Conservation (phyloP, 2,113 vertebrate genomes). For the Sialia sialis region DNA sequence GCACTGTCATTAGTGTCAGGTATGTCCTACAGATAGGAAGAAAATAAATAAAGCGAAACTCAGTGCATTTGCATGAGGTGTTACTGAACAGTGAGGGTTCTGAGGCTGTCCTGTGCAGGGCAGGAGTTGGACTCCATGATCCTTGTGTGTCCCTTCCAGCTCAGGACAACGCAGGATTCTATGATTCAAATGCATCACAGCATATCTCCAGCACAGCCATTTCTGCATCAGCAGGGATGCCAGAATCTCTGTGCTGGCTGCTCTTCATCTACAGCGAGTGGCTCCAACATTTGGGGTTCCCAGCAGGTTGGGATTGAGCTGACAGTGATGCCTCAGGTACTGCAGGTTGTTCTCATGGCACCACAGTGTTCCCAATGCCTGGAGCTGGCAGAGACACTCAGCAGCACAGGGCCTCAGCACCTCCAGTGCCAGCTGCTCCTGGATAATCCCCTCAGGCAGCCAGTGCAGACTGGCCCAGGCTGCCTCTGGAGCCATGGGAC, state of each 20-base stretch:
- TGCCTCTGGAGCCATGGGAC: neutral
- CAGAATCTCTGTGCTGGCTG: neutral
- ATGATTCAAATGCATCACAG: neutral
- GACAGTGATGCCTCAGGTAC: neutral
- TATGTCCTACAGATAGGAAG: neutral
- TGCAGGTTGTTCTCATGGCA: neutral
- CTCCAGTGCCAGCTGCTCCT: neutral
- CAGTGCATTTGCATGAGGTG: neutral
- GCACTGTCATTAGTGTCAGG: neutral
- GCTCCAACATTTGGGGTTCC: neutral
- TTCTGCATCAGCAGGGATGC: neutral
- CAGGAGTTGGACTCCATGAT: neutral
- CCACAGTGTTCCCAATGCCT: fast-evolving
- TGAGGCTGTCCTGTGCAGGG: neutral
- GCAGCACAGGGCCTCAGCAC: neutral
- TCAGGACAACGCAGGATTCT: neutral
- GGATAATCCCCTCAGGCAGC: neutral
- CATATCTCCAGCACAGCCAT: neutral
- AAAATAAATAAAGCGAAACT: neutral
- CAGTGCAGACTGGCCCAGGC: neutral
- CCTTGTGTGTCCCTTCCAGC: neutral
- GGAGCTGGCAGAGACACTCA: fast-evolving
- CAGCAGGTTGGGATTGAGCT: neutral
- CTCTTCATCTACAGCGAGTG: neutral
- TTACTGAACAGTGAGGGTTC: neutral